Conservation (phyloP, 1,140 invertebrate genomes). For the Cydia splendana region DNA sequence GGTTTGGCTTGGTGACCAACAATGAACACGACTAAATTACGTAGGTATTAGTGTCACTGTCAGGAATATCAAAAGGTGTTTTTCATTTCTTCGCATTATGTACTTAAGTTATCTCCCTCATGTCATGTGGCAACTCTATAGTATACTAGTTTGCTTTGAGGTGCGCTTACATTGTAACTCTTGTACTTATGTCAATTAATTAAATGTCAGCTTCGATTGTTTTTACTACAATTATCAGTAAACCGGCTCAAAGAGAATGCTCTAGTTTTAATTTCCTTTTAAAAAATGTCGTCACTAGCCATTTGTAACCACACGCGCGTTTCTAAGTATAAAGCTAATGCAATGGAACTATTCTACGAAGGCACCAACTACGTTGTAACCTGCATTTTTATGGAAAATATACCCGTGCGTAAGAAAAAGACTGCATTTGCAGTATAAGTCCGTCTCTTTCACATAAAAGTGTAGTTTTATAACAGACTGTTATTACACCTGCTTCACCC, state of each 20-base stretch:
- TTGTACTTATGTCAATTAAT: not conserved
- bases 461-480: not conserved
- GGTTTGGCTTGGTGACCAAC: too few species aligned
- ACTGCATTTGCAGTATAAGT: not conserved
- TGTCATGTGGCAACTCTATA: too few species aligned
- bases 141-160: too few species aligned
- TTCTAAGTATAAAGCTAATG: slow-evolving; percentile 40
- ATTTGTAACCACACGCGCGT: slow-evolving; percentile 9
- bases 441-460: slow-evolving; percentile 1
- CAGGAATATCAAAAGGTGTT: too few species aligned
- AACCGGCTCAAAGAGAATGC: not conserved
- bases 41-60: too few species aligned
- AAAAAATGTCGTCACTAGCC: slow-evolving; percentile 14
- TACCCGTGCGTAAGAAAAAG: not conserved
- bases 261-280: slow-evolving; percentile 7
- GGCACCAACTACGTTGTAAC: slow-evolving; percentile 56
- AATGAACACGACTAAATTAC: too few species aligned
- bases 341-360: slow-evolving; percentile 48
- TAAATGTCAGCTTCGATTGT: slow-evolving; percentile 5
- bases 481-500: slow-evolving; percentile 41
- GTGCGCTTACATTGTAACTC: not conserved
- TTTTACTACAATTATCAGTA: slow-evolving; percentile 11
- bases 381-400: slow-evolving; percentile 47
- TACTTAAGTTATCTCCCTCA: too few species aligned
- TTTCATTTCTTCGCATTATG: too few species aligned